phyloP scores from a whole-genome alignment of 2,113 vertebrate species.

The Pyxicephalus adspersus region DNA sequence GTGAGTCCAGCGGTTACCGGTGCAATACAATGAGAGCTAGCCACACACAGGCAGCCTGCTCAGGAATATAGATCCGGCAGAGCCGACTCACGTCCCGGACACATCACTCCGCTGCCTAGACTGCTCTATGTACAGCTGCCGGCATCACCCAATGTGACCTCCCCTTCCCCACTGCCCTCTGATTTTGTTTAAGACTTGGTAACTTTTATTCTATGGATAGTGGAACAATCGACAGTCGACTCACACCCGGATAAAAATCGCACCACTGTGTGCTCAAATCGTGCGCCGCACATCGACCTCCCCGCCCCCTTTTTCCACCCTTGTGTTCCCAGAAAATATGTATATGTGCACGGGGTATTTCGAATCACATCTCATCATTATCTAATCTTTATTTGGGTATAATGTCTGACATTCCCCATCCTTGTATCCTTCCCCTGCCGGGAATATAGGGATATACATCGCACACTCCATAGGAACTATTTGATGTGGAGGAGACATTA shows the following conservation, averaged over 20 bases:
- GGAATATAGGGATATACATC: no score
- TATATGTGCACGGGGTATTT: no score
- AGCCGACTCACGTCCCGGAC: constrained; percentile 24
- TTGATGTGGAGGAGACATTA: background rate
- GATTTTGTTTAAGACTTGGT: no score
- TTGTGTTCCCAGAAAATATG: constrained; percentile 66
- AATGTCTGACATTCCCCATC: no score
- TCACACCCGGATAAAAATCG: no score
- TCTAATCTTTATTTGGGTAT: no score
- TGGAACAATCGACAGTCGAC: no score
- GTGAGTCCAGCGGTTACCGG: background rate
- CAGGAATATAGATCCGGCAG: constrained; percentile 30
- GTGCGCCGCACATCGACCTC: constrained; percentile 77
- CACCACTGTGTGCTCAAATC: no score
- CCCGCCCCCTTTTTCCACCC: constrained; percentile 74
- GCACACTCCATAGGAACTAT: background rate
- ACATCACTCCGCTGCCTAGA: background rate
- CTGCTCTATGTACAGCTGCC: constrained; percentile 30
- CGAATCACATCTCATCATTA: no score
- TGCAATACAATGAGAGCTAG: constrained; percentile 43
- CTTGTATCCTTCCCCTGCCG: no score
- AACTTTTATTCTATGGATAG: no score
- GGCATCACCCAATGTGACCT: constrained; percentile 36
- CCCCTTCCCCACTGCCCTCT: background rate
- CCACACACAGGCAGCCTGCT: constrained; percentile 43